phyloP scores from a whole-genome alignment of 2,888 invertebrate genomes.

The Timandra comae region DNA sequence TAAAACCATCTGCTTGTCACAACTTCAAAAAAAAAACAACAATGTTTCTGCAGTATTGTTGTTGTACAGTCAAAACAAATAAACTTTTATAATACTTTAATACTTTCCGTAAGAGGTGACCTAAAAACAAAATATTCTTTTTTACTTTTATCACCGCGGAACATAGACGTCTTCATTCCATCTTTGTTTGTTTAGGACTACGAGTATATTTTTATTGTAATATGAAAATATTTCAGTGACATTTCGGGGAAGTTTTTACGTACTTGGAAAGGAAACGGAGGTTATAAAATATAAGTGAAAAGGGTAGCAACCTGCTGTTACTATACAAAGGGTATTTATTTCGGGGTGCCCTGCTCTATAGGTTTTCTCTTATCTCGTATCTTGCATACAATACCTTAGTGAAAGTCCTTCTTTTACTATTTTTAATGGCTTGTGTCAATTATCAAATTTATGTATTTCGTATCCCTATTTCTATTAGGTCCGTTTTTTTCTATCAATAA shows the following conservation, averaged over 20 bases:
- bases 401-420: too few species aligned
- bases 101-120: neutral
- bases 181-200: conserved; percentile 16
- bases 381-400: too few species aligned
- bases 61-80: too few species aligned
- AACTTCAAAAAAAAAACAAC: neutral
- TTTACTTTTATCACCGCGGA: neutral
- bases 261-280: neutral
- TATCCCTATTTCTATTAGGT: too few species aligned
- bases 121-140: neutral
- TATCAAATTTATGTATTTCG: too few species aligned
- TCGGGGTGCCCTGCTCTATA: too few species aligned
- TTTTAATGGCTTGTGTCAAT: too few species aligned
- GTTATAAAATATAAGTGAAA: neutral
- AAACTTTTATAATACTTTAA: neutral
- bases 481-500: too few species aligned
- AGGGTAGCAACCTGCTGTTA: neutral
- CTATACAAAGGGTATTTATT: neutral
- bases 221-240: conserved; percentile 3
- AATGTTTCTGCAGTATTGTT: neutral
- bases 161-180: conserved; percentile 10
- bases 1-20: neutral
- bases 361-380: too few species aligned
- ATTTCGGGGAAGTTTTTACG: neutral
- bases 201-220: conserved; percentile 1